These are phyloP conservation scores for Acleris laterana DNA, from an alignment of 2,888 invertebrate species.

Conservation along the genomic window DNA sequence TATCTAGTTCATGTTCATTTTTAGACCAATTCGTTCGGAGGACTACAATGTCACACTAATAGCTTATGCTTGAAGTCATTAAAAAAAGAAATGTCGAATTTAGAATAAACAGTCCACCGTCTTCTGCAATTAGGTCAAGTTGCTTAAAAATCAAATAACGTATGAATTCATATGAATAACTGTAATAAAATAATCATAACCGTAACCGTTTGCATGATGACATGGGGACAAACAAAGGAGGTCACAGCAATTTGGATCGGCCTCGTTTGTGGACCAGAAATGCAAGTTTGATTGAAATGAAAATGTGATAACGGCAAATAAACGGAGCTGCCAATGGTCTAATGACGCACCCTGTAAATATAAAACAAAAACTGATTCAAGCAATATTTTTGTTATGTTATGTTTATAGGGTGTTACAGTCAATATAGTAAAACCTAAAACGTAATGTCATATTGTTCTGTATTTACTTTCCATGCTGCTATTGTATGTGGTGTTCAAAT, in stretches of 20 bases:
- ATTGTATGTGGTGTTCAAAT: too few relatives aligned
- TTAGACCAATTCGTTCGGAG: too few relatives aligned
- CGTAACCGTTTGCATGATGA: slow-evolving; percentile 27
- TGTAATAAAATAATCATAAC: slow-evolving; percentile 29
- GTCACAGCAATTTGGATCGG: slow-evolving; percentile 27
- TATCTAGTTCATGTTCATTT: too few relatives aligned
- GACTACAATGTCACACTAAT: too few relatives aligned
- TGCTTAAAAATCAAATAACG: neutral
- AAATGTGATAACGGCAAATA: slow-evolving; percentile 9
- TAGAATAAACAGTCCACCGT: too few relatives aligned
- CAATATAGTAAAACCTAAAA: too few relatives aligned
- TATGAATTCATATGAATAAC: slow-evolving; percentile 20
- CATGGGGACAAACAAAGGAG: slow-evolving; percentile 22
- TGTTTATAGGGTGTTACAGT: too few relatives aligned
- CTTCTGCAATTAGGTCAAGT: slow-evolving; percentile 1
- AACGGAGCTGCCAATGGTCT: slow-evolving; percentile 3
- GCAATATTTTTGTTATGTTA: too few relatives aligned
- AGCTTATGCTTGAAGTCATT: too few relatives aligned
- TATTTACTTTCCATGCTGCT: too few relatives aligned
- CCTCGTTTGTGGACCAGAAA: slow-evolving; percentile 23
- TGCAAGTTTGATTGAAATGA: slow-evolving; percentile 18
- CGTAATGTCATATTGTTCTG: too few relatives aligned
- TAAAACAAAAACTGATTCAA: neutral
- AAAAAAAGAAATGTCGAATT: too few relatives aligned
- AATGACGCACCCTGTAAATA: neutral